Evolutionary conservation across 2,888 invertebrate genomes (phyloP), one percentile per base, ranked within the genome.

Genomic region (Microctonus brassicae): DNA sequence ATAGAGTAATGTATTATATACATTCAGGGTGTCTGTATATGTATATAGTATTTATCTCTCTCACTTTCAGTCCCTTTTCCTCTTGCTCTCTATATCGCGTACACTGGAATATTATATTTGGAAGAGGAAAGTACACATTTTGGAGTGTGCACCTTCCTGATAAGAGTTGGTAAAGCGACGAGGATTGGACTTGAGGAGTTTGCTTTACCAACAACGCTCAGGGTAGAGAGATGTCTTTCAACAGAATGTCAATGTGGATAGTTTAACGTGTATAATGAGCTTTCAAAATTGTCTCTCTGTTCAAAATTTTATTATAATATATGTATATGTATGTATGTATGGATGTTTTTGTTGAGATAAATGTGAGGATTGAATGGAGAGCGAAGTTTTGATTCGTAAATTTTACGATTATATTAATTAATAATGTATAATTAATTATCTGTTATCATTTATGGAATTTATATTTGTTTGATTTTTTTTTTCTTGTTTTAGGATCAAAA

Each of bases 401-500:
- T n/a, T n/a, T n/a, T n/a, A n/a, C n/a, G n/a, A n/a, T n/a, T n/a
- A n/a, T n/a, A n/a, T n/a, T n/a, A n/a, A n/a, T n/a, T n/a, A n/a
- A n/a, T n/a, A n/a, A n/a, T n/a, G n/a, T n/a, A n/a, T n/a, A n/a
- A n/a, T n/a, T n/a, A n/a, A n/a, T n/a, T n/a, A n/a, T n/a, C n/a
- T n/a, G n/a, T n/a, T n/a, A n/a, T n/a, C n/a, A n/a, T n/a, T n/a
- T n/a, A n/a, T n/a, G n/a, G n/a, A n/a, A n/a, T n/a, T n/a, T n/a
- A n/a, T n/a, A n/a, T n/a, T n/a, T n/a, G n/a, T n/a, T n/a, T n/a
- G n/a, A 5, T 22, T 69, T 34, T 68, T 58, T 24, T 42, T 36
- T 65, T 73, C 69, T 73, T 77, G 77, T 83, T 82, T 67, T 82
- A 86, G 86, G 85, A 81, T 81, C 79, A 64, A 86, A 86, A 78